Evolutionary conservation across 1,140 invertebrate species (phyloP), one percentile per base, ranked within the genome.

Genomic region (Solen grandis): DNA sequence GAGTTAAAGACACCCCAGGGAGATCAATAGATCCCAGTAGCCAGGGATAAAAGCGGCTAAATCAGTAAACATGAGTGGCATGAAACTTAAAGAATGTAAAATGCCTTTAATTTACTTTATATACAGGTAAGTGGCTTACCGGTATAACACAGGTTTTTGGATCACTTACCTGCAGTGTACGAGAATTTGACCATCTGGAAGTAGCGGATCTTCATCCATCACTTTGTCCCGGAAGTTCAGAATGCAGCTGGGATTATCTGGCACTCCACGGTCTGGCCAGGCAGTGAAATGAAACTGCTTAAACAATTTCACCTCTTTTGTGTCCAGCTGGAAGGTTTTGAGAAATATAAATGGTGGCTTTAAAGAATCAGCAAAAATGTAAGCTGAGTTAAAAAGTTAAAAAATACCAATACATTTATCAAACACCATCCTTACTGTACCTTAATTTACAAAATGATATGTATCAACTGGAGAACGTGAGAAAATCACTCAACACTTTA

Each of bases 141-240:
- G n/a, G n/a, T n/a, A n/a, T n/a, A n/a, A n/a, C n/a, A n/a, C n/a
- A n/a, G n/a, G n/a, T n/a, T n/a, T n/a, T n/a, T n/a, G n/a, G n/a
- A n/a, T 38, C 19, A 57, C n/a, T 5, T 74, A 86, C 85, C 85
- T 84, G 66, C 81, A 87, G 41, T 82, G 82, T 4, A 85, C 79
- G 8, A 81, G 27, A 59, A 82, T 75, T 13, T 78, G 83, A 25
- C 81, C 81, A 33, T 29, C 73, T 5, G 35, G 35, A n/a, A 70
- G 10, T 5, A 38, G 13, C 2, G 46, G 22, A 22, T 65, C 31
- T 46, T 74, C 69, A 25, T 46, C 69, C 36, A 72, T 57, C 36
- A 84, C 70, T 69, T 75, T 84, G 5, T 82, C 66, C 46, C 76
- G 63, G 52, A 85, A 86, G 22, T 78, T 41, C 14, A 84, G 54